phyloP scores from a whole-genome alignment of 2,888 invertebrate species.

The Phanerotoma sp. region DNA sequence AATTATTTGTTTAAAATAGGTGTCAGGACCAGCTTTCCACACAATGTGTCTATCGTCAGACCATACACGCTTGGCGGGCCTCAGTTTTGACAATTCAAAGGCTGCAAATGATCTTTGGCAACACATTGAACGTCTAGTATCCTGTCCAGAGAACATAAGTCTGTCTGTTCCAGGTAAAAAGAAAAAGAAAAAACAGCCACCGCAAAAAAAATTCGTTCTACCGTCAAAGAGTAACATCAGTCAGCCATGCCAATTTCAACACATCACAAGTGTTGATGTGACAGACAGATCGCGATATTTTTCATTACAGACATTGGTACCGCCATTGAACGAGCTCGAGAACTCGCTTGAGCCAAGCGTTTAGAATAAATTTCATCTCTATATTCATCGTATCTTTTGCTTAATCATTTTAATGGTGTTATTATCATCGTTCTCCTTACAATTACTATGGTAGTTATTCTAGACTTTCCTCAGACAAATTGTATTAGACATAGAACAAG shows the following conservation, averaged over 20 bases:
- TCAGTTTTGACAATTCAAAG: slow-evolving; percentile 75
- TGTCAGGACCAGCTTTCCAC: slow-evolving; percentile 74
- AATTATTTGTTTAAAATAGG: slow-evolving; percentile 34
- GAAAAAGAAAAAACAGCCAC: slow-evolving; percentile 63
- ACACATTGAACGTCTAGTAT: slow-evolving; percentile 69
- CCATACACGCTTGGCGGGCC: slow-evolving; percentile 74
- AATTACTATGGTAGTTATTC: too few relatives aligned
- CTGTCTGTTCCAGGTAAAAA: slow-evolving; percentile 68
- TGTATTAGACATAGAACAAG: too few relatives aligned
- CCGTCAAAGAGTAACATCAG: slow-evolving; percentile 82
- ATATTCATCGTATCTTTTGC: slow-evolving; percentile 4
- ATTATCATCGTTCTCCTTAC: not conserved
- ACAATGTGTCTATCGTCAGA: slow-evolving; percentile 79
- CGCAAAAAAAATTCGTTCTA: slow-evolving; percentile 62
- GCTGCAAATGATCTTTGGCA: slow-evolving; percentile 72
- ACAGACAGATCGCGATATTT: slow-evolving; percentile 68
- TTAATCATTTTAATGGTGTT: not conserved
- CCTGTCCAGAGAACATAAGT: slow-evolving; percentile 77
- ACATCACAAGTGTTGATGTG: slow-evolving; percentile 75
- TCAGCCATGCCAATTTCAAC: slow-evolving; percentile 81
- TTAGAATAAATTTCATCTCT: slow-evolving; percentile 29
- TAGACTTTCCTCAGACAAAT: too few relatives aligned
- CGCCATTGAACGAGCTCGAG: slow-evolving; percentile 48
- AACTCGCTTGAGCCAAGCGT: slow-evolving; percentile 43
- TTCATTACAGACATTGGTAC: slow-evolving; percentile 68